phyloP scores from a whole-genome alignment of 2,113 vertebrate species.

The Eulacestoma nigropectus region DNA sequence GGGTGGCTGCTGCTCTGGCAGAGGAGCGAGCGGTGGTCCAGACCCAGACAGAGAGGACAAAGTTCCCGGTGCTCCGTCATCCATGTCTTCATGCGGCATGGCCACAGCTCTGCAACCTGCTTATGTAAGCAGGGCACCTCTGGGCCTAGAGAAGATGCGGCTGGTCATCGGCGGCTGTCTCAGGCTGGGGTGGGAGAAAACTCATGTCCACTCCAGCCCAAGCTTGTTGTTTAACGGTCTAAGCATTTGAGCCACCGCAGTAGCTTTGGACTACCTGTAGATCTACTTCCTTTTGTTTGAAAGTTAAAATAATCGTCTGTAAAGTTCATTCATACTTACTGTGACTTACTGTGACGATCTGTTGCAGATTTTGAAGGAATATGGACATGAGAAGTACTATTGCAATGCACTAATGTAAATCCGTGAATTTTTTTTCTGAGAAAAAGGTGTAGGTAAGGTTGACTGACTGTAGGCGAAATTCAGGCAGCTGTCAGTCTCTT shows the following conservation, averaged over 20 bases:
- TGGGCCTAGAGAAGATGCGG: fast-evolving
- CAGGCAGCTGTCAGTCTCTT: neutral
- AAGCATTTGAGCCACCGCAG: neutral
- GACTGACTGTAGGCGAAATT: neutral
- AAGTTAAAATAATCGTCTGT: neutral
- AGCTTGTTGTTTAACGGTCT: fast-evolving
- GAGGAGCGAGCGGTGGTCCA: fast-evolving
- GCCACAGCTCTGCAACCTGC: neutral
- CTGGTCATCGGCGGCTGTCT: neutral
- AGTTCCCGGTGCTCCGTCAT: fast-evolving
- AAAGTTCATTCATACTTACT: no score
- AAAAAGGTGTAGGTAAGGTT: neutral
- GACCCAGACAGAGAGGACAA: fast-evolving
- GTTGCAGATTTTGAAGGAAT: neutral
- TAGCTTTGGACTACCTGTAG: neutral
- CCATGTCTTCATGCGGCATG: fast-evolving
- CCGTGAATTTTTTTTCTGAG: fast-evolving
- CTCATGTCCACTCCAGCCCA: fast-evolving
- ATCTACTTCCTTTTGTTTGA: fast-evolving
- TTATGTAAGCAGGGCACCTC: fast-evolving
- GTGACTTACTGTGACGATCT: neutral
- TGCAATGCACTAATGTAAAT: neutral
- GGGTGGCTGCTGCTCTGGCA: fast-evolving
- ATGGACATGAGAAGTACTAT: neutral
- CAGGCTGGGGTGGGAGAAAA: no score